Percentiles rank a stretch among this genome's conserved stretches.
These are phyloP conservation scores for Spodoptera littoralis DNA, from an alignment of 2,888 invertebrate species.

Conservation along the genomic window DNA sequence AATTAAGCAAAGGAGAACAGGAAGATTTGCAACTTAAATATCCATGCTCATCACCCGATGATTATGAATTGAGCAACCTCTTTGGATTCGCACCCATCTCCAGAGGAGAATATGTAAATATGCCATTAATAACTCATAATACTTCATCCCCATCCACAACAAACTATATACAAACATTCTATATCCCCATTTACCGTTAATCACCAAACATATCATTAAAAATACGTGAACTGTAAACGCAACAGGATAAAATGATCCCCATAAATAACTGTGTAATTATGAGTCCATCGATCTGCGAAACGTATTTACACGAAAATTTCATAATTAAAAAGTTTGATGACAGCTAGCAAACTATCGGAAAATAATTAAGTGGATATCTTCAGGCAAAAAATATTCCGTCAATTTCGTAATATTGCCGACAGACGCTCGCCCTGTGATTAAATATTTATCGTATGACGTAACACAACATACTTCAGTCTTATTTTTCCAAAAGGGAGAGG, in stretches of 20 bases:
- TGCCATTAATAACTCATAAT: background rate
- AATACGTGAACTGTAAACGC: conserved; percentile 45
- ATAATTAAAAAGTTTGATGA: conserved; percentile 31
- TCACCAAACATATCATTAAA: conserved; percentile 51
- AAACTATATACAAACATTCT: conserved; percentile 16
- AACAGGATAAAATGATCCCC: conserved; percentile 51
- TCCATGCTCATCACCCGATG: conserved; percentile 60
- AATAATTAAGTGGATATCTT: conserved; percentile 31
- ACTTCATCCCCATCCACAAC: conserved; percentile 6
- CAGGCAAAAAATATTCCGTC: conserved; percentile 15
- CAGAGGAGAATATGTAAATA: conserved; percentile 73
- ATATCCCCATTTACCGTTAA: conserved; percentile 32
- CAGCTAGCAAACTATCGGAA: conserved; percentile 37
- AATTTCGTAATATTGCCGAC: conserved; percentile 2
- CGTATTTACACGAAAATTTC: conserved; percentile 39
- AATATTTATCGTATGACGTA: no score
- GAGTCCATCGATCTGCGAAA: conserved; percentile 38
- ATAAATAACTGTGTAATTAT: conserved; percentile 56
- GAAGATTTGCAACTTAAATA: conserved; percentile 65
- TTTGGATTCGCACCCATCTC: conserved; percentile 63
- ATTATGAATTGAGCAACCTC: conserved; percentile 41
- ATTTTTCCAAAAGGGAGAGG: no score
- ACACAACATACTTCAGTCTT: no score
- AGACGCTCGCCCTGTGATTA: background rate
- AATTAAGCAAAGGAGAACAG: conserved; percentile 68